phyloP scores from a whole-genome alignment of 2,113 vertebrate species.

The Hypocryptadius cinnamomeus region DNA sequence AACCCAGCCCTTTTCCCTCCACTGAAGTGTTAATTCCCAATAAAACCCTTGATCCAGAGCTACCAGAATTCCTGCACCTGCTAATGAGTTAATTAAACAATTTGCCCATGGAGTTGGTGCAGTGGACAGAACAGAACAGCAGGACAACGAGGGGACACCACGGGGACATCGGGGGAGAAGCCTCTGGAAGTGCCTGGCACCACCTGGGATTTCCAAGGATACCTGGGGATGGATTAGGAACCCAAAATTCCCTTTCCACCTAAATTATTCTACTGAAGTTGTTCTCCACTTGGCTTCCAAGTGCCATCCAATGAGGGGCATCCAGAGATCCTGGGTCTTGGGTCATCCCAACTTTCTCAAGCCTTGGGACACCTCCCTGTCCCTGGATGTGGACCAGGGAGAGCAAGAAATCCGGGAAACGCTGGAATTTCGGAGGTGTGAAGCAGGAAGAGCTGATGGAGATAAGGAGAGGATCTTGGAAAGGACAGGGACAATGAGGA shows the following conservation, averaged over 20 bases:
- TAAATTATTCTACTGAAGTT: neutral
- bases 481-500: neutral
- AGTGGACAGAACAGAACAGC: neutral
- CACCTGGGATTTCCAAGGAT: neutral
- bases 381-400: rapidly evolving
- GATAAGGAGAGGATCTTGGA: neutral
- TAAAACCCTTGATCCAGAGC: neutral
- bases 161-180: rapidly evolving
- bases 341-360: neutral
- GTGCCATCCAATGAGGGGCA: neutral
- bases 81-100: neutral
- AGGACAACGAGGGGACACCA: neutral
- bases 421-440: neutral
- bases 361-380: neutral
- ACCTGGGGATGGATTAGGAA: neutral
- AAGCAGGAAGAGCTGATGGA: neutral
- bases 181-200: neutral
- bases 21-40: neutral
- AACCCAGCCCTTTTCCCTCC: neutral
- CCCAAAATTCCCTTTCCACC: neutral
- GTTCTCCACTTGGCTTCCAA: rapidly evolving
- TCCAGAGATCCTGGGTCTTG: neutral
- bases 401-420: neutral
- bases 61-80: neutral
- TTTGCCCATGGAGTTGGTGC: neutral